Evolutionary conservation across 1,140 invertebrate species (phyloP), one percentile per base, ranked within the genome.

Genomic region (Drosophila rufa): DNA sequence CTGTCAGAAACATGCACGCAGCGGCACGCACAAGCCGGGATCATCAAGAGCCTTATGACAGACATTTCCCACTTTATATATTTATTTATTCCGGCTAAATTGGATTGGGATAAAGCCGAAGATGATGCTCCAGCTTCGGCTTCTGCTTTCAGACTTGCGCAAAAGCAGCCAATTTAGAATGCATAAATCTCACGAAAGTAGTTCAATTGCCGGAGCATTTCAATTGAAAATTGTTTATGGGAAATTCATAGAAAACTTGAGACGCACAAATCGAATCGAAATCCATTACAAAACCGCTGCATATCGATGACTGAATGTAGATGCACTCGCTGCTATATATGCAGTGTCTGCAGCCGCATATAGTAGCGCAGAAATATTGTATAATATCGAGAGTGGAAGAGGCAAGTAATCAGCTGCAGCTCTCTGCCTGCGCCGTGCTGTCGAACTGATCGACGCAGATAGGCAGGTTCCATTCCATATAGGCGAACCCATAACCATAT

Each of bases 181-280:
- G 48, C 80, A 87, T 83, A 89, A 89, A 89, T 87, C 76, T 45
- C 30, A 61, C 46, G 57, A 87, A 90, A 84, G 77, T 84, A 87
- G 84, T 87, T 87, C 84, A 87, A 87, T 87, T 87, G 84, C 77
- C 84, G 50, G 65, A 68, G 68, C 64, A 68, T 80, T 79, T 80
- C 80, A 82, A 87, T 87, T 89, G 76, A 80, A 75, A 59, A 79
- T 86, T 85, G 70, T 85, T 86, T 82, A 86, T 86, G 82, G 75
- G 58, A 87, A 89, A 87, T 87, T 84, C 62, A 87, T 84, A 89
- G 84, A 89, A 89, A 81, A 89, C 73, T 84, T 65, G 82, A 85
- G 73, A 66, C 62, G 60, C 67, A 73, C 69, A 68, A 82, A 65
- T 71, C 79, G 82, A 80, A 89, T 70, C 75, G 83, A 80, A 89